These are phyloP conservation scores for Fregetta grallaria DNA, from an alignment of 2,113 vertebrate species.

Conservation along the genomic window DNA sequence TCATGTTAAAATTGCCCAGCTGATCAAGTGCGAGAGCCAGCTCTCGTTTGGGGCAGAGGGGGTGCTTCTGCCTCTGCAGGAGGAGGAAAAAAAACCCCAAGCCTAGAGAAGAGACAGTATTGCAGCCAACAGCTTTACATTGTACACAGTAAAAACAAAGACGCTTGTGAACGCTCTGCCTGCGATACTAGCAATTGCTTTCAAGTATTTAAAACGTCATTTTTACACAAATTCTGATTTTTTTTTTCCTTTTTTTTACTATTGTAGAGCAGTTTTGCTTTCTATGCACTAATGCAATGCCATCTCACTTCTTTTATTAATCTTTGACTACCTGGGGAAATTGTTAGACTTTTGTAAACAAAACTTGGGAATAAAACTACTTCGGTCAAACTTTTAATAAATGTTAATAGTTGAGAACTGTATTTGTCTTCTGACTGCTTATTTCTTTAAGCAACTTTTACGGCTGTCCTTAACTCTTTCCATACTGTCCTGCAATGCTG, in stretches of 20 bases:
- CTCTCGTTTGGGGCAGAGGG: rapidly evolving
- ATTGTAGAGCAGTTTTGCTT: neutral
- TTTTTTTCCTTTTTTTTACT: neutral
- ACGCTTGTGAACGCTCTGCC: neutral
- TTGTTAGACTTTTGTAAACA: constrained; percentile 56
- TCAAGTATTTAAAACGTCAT: neutral
- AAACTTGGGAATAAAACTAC: neutral
- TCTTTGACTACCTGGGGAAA: neutral
- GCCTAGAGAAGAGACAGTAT: neutral
- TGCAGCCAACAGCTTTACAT: neutral
- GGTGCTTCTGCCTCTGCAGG: neutral
- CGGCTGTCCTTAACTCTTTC: neutral
- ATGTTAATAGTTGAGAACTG: constrained; percentile 36
- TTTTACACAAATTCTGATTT: neutral
- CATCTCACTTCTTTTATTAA: neutral
- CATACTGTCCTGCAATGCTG: neutral
- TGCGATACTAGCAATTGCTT: neutral
- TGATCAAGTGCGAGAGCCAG: rapidly evolving
- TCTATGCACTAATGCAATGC: neutral
- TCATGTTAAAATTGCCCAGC: rapidly evolving
- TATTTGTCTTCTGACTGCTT: constrained; percentile 24
- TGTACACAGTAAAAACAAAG: too few relatives aligned
- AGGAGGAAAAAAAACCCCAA: neutral
- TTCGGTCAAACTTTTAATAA: constrained; percentile 54
- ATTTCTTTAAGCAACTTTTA: neutral